Conservation (phyloP, 1,140 invertebrate genomes). For the Apis dorsata region DNA sequence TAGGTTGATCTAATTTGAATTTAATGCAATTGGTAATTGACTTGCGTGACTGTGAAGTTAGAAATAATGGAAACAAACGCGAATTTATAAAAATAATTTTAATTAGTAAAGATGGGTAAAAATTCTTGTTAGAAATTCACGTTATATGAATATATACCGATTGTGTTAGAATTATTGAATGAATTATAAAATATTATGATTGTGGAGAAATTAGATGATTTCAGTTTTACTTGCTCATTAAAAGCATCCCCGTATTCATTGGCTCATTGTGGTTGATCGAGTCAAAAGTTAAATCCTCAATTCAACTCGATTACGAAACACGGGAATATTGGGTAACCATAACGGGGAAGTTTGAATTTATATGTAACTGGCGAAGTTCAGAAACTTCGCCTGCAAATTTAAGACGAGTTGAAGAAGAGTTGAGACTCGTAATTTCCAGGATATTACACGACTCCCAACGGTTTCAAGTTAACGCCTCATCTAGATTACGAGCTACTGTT, state of each 20-base stretch:
- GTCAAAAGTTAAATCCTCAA: not conserved
- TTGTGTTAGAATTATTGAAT: too few relatives aligned
- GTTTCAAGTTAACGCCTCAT: not conserved
- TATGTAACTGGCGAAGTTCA: constrained; percentile 45
- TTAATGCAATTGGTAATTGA: too few relatives aligned
- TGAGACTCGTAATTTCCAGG: not conserved
- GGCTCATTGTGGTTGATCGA: not conserved
- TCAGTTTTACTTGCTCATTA: not conserved
- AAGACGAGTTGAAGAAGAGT: not conserved
- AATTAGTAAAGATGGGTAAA: too few relatives aligned
- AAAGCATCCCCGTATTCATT: not conserved
- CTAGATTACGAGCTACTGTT: not conserved
- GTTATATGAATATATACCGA: too few relatives aligned
- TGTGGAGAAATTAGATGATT: too few relatives aligned
- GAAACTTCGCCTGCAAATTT: not conserved
- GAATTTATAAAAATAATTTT: too few relatives aligned
- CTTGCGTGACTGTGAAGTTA: too few relatives aligned
- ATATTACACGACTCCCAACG: not conserved
- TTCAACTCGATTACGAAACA: not conserved
- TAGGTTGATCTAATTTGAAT: too few relatives aligned
- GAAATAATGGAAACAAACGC: too few relatives aligned
- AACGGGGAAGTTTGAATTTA: constrained; percentile 44
- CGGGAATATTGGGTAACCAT: not conserved
- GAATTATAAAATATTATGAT: too few relatives aligned
- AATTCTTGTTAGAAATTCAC: too few relatives aligned